phyloP scores from a whole-genome alignment of 2,113 vertebrate genomes.

The Rhabdomys dilectus region DNA sequence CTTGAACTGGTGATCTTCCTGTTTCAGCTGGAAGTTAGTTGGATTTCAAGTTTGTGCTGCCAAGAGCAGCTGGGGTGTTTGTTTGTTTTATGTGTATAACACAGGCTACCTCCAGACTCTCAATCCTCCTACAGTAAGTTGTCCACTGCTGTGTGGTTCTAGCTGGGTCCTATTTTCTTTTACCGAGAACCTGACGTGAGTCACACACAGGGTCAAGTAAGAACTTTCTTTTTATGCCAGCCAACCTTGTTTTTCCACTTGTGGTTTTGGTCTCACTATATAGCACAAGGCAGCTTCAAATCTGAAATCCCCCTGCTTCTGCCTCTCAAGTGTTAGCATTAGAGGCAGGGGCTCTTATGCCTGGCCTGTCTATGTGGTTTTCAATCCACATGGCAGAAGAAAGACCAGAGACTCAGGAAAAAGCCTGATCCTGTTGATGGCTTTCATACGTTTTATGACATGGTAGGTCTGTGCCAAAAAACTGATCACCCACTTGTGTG shows the following conservation, averaged over 20 bases:
- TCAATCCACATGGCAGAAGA: background rate
- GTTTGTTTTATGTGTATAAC: background rate
- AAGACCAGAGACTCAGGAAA: background rate
- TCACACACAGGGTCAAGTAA: background rate
- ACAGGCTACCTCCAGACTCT: background rate
- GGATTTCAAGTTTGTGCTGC: background rate
- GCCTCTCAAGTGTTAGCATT: background rate
- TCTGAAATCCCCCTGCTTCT: background rate
- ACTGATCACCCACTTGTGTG: background rate
- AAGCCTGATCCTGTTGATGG: background rate
- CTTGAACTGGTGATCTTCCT: background rate
- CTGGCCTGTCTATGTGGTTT: background rate
- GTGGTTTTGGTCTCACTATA: background rate
- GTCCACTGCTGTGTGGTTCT: background rate
- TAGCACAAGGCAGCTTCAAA: background rate
- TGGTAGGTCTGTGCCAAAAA: background rate
- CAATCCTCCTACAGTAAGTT: background rate
- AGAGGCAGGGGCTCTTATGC: no score
- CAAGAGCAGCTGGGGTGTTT: background rate
- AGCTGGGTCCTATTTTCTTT: background rate
- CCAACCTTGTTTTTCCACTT: background rate
- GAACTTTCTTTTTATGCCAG: rapidly evolving
- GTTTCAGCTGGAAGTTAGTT: background rate
- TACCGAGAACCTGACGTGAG: rapidly evolving
- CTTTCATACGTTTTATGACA: background rate